These are phyloP conservation scores for Dendrophyllia cribrosa DNA, from an alignment of 64 coral and sea anemone species.

Conservation along the genomic window DNA sequence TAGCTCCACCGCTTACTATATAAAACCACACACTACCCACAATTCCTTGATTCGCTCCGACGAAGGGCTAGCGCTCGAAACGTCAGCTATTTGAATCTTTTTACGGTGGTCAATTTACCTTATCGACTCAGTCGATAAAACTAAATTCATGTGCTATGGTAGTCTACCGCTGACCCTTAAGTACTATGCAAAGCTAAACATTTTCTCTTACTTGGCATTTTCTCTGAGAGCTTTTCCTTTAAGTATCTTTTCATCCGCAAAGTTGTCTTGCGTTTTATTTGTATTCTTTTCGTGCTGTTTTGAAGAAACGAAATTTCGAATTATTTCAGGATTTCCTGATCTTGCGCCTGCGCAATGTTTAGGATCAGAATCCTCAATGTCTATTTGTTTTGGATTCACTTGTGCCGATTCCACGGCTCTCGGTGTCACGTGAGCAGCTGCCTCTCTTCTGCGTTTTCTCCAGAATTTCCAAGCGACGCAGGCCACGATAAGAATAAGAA, in stretches of 20 bases:
- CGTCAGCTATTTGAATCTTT: too few relatives aligned
- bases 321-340: conserved; percentile 80
- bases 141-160: too few relatives aligned
- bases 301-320: conserved; percentile 86
- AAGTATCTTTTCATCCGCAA: conserved; percentile 21
- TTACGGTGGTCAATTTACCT: too few relatives aligned
- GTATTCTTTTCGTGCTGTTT: conserved; percentile 57
- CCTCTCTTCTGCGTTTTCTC: conserved; percentile 63
- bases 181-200: not conserved
- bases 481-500: conserved; percentile 72
- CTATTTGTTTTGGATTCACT: conserved; percentile 70
- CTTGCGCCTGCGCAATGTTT: conserved; percentile 39
- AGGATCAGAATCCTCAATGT: conserved; percentile 72
- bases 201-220: conserved; percentile 25
- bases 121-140: too few relatives aligned
- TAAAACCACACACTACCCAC: too few relatives aligned
- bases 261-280: conserved; percentile 51
- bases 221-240: not conserved
- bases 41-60: too few relatives aligned
- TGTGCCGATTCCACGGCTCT: conserved; percentile 1
- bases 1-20: too few relatives aligned
- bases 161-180: not conserved
- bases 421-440: conserved; percentile 33
- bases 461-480: conserved; percentile 79
- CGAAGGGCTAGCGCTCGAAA: too few relatives aligned